Conservation (phyloP, 2,888 invertebrate genomes). For the Druceiella hillmani region DNA sequence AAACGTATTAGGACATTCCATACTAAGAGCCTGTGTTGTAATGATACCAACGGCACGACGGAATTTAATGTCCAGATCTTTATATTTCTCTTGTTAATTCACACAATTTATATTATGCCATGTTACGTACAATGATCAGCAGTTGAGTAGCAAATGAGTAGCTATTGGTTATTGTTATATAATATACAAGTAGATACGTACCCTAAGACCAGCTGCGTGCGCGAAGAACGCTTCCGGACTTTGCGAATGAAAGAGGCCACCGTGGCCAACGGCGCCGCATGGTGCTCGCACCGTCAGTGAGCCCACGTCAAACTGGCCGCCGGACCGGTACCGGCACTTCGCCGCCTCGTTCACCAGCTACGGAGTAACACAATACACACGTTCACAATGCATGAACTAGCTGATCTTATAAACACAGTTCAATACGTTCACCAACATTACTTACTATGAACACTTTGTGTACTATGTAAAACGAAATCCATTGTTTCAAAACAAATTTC, state of each 20-base stretch:
- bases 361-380: constrained; percentile 11
- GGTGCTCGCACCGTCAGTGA: constrained; percentile 88
- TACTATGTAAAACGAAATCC: too few species aligned
- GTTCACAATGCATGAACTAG: too few species aligned
- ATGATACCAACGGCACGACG: not conserved
- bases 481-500: too few species aligned
- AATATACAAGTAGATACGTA: constrained; percentile 34
- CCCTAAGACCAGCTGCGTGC: constrained; percentile 90
- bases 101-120: too few species aligned
- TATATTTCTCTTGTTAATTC: too few species aligned
- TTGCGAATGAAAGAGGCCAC: constrained; percentile 97
- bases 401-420: too few species aligned
- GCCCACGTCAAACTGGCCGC: constrained; percentile 85
- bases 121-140: too few species aligned
- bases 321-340: constrained; percentile 91
- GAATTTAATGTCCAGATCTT: not conserved
- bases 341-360: constrained; percentile 88
- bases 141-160: too few species aligned
- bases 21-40: not conserved
- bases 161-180: too few species aligned
- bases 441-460: too few species aligned
- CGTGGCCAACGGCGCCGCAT: constrained; percentile 97
- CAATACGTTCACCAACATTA: too few species aligned
- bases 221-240: constrained; percentile 97
- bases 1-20: too few species aligned